Evolutionary conservation across 2,888 invertebrate species (phyloP).

Genomic region (Ichneumoninae sp.): DNA sequence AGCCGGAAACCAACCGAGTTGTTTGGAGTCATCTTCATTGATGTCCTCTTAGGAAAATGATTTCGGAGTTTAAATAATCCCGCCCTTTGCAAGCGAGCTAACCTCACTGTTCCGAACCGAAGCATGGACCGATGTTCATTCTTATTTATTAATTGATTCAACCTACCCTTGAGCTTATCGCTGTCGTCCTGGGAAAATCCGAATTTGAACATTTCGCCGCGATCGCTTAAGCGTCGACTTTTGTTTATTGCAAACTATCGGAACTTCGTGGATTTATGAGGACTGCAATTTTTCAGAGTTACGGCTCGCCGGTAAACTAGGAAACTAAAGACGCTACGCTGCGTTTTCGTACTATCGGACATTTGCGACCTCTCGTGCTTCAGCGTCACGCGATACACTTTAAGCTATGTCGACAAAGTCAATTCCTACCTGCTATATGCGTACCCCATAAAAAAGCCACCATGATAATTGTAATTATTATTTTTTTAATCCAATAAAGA

Average conservation of each 20-base stretch:
- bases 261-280: neutral
- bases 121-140: neutral
- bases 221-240: neutral
- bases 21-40: conserved; percentile 40
- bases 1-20: conserved; percentile 77
- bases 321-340: conserved; percentile 7
- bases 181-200: conserved; percentile 60
- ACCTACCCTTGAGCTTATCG: conserved; percentile 44
- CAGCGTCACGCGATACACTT: neutral
- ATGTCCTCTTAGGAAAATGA: conserved; percentile 26
- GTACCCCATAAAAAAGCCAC: neutral
- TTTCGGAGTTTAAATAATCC: conserved; percentile 40
- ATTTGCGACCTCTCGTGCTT: conserved; percentile 23
- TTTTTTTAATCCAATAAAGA: neutral
- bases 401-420: conserved; percentile 10
- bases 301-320: conserved; percentile 22
- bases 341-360: neutral
- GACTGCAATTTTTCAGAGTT: neutral
- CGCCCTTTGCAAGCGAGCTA: conserved; percentile 39
- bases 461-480: neutral
- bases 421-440: conserved; percentile 1
- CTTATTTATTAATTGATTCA: neutral
- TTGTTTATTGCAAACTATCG: neutral
- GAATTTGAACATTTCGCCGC: conserved; percentile 69
- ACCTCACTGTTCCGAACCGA: conserved; percentile 40